These are phyloP conservation scores for Cyrtonyx montezumae DNA, from an alignment of 2,113 vertebrate species.

Conservation along the genomic window DNA sequence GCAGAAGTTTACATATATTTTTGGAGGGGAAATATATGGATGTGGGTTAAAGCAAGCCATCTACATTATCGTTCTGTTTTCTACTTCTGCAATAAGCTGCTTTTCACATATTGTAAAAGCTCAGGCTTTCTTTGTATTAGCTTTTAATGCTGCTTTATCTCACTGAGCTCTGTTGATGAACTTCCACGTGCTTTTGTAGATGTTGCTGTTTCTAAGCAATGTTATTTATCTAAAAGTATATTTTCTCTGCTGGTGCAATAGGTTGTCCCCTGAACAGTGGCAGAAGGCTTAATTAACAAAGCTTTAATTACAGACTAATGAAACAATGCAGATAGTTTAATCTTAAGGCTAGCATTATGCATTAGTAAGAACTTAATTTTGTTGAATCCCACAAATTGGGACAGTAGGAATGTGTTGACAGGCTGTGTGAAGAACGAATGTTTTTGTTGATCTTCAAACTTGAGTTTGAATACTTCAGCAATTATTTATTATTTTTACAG, in stretches of 20 bases:
- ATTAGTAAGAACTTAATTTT: conserved; percentile 50
- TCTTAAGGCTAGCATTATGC: neutral
- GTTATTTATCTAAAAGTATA: neutral
- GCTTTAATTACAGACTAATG: neutral
- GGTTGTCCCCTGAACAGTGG: neutral
- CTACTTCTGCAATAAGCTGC: neutral
- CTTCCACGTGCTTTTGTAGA: neutral
- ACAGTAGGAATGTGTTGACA: conserved; percentile 74
- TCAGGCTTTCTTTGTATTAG: fast-evolving
- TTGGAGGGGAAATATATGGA: neutral
- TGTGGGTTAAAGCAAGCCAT: neutral
- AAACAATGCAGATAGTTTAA: neutral
- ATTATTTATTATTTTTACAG: conserved; percentile 72
- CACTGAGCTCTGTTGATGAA: neutral
- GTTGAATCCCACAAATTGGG: conserved; percentile 34
- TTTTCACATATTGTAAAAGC: neutral
- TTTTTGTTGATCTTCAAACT: conserved; percentile 18
- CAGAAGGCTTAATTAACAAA: neutral
- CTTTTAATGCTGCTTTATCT: neutral
- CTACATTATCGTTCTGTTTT: neutral
- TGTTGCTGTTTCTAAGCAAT: neutral
- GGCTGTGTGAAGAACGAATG: conserved; percentile 43
- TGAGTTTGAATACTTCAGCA: neutral
- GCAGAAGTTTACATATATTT: neutral
- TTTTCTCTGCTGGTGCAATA: neutral